Evolutionary conservation across 2,888 invertebrate species (phyloP).

Genomic region (Halocaridina rubra): DNA sequence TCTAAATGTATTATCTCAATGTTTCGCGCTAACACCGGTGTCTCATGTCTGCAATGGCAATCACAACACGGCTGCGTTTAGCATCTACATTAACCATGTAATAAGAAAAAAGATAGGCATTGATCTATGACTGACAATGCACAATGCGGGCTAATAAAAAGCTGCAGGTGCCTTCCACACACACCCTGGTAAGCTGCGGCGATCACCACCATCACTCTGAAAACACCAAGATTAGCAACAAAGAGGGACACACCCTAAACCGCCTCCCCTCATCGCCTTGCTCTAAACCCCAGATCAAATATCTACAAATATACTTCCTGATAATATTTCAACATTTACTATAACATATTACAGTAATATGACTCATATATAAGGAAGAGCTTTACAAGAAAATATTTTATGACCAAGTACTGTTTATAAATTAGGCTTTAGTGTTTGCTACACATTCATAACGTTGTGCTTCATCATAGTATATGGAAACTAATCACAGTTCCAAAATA

Average conservation of each 20-base stretch:
- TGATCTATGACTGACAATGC: conserved; percentile 27
- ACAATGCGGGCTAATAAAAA: conserved; percentile 30
- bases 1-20: conserved; percentile 98
- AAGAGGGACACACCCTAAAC: not conserved
- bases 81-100: conserved; percentile 27
- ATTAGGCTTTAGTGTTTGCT: too few relatives aligned
- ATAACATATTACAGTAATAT: too few relatives aligned
- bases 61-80: conserved; percentile 30
- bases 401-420: too few relatives aligned
- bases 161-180: conserved; percentile 5
- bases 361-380: too few relatives aligned
- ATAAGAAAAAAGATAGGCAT: conserved; percentile 12
- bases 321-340: too few relatives aligned
- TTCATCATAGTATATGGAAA: too few relatives aligned
- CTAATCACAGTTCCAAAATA: too few relatives aligned
- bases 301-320: too few relatives aligned
- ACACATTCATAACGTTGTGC: too few relatives aligned
- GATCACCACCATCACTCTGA: conserved; percentile 1
- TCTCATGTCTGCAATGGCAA: conserved; percentile 90
- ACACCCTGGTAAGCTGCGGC: conserved; percentile 20
- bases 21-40: conserved; percentile 96
- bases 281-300: conserved; percentile 2
- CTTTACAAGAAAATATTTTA: too few relatives aligned
- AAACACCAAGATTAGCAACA: conserved; percentile 38
- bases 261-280: not conserved